Evolutionary conservation across 2,888 invertebrate genomes (phyloP), one percentile per base, ranked within the genome.

Genomic region (Lepidocyrtinus sp.): DNA sequence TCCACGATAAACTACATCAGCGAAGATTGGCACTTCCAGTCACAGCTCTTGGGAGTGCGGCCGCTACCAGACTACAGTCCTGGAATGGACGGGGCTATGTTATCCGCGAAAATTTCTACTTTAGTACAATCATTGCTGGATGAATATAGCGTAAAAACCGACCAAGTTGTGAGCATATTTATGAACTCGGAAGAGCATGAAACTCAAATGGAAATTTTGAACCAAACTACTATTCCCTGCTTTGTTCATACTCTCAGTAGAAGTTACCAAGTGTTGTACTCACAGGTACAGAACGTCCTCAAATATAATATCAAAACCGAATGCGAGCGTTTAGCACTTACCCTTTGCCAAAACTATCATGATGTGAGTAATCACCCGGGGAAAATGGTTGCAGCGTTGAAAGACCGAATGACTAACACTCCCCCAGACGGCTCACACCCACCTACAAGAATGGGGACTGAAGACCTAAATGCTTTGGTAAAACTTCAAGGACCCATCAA

Each of bases 401-500:
- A 71, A 63, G 24, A 3, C 24, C 22, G 15, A 12, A 36, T 36
- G 36, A 12, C 5, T 7, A 5, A 36, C 12, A 5, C 36, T 36
- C 12, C 36, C 12, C 5, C 5, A 36, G 36, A 36, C 5, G 5
- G 12, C 12, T 7, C 36, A 12, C 36, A 7, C 36, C 36, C 36
- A 36, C 36, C 5, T 5, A 36, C 36, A 36, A 5, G 36, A 36
- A 5, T 36, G 5, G 36, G 12, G 36, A 5, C 22, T 63, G 65
- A 74, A 9, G 61, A 70, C 2, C 21, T 75, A 5, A 55, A 63
- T 1, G 72, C 73, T 1, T 71, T 63, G 9, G 22, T 64, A 0
- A 65, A 75, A 1, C 46, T 82, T n/a, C 70, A 81, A 9, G 59
- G 70, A 3, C 84, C 84, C 9, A 12, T 83, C 0, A 80, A 80